These are phyloP conservation scores for Adela reaumurella DNA, from an alignment of 2,888 invertebrate genomes.

Conservation along the genomic window DNA sequence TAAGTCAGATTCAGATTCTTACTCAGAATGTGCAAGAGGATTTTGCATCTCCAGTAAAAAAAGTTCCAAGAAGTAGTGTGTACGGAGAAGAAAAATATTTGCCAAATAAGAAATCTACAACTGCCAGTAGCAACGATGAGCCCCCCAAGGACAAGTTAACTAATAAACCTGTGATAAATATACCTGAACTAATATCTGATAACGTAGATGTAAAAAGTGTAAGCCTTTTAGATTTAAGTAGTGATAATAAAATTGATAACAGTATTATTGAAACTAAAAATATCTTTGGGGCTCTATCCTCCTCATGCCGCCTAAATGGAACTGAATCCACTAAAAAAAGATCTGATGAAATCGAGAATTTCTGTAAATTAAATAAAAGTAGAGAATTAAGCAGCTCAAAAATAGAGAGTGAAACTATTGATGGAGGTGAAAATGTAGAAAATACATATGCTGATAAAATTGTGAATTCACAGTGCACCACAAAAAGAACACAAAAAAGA, in stretches of 20 bases:
- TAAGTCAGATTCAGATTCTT: conserved; percentile 30
- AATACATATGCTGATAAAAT: not conserved
- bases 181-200: conserved; percentile 27
- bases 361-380: conserved; percentile 52
- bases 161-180: conserved; percentile 39
- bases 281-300: no score
- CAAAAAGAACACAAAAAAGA: not conserved
- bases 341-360: conserved; percentile 52
- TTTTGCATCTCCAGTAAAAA: conserved; percentile 9
- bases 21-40: conserved; percentile 32
- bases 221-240: conserved; percentile 37
- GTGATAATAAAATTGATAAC: conserved; percentile 24
- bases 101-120: not conserved
- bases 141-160: conserved; percentile 21
- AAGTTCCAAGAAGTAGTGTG: not conserved
- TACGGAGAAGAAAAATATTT: not conserved
- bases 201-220: conserved; percentile 41
- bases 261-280: conserved; percentile 23
- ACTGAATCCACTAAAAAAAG: conserved; percentile 15
- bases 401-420: conserved; percentile 7
- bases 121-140: not conserved
- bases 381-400: conserved; percentile 33
- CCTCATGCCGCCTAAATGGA: conserved; percentile 1
- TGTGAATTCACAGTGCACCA: not conserved
- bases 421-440: conserved; percentile 5